These are phyloP conservation scores for Alitta virens DNA, from an alignment of 2,888 invertebrate species.

Conservation along the genomic window DNA sequence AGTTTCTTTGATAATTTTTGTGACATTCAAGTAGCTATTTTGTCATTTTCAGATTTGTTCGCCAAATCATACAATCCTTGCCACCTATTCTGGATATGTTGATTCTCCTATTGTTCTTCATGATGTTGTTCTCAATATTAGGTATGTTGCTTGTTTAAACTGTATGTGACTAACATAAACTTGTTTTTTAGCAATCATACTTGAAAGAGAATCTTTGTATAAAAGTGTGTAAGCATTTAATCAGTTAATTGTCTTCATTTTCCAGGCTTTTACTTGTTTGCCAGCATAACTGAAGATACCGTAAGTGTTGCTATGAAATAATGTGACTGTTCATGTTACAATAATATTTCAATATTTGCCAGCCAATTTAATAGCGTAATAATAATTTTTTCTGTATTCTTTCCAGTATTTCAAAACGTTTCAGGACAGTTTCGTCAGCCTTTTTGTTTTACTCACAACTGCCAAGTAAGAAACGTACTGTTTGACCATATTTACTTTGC, in stretches of 20 bases:
- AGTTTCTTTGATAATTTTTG: too few relatives aligned
- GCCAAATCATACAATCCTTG: constrained; percentile 78
- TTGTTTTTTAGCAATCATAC: too few relatives aligned
- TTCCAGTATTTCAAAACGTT: constrained; percentile 72
- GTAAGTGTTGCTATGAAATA: constrained; percentile 47
- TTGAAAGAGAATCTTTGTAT: too few relatives aligned
- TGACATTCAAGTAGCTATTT: too few relatives aligned
- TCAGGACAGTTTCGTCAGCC: constrained; percentile 79
- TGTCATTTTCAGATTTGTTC: constrained; percentile 51
- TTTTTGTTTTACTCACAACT: constrained; percentile 85
- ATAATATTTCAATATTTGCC: neutral
- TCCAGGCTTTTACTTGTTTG: constrained; percentile 74
- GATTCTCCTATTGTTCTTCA: constrained; percentile 78
- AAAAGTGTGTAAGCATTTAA: too few relatives aligned
- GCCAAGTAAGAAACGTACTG: constrained; percentile 71
- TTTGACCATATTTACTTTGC: neutral
- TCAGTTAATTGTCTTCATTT: constrained; percentile 20
- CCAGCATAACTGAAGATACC: constrained; percentile 69
- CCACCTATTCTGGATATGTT: constrained; percentile 88
- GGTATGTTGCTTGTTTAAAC: constrained; percentile 56
- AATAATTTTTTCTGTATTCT: neutral
- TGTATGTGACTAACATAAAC: too few relatives aligned
- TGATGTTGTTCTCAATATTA: constrained; percentile 77
- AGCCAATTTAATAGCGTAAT: neutral
- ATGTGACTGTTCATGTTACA: too few relatives aligned